A percentile compares a stretch with the other conserved stretches of the same genome.
phyloP scores from a whole-genome alignment of 30 jellyfish, hydroid and myxozoan genomes.

The Thelohanellus kitauei region DNA sequence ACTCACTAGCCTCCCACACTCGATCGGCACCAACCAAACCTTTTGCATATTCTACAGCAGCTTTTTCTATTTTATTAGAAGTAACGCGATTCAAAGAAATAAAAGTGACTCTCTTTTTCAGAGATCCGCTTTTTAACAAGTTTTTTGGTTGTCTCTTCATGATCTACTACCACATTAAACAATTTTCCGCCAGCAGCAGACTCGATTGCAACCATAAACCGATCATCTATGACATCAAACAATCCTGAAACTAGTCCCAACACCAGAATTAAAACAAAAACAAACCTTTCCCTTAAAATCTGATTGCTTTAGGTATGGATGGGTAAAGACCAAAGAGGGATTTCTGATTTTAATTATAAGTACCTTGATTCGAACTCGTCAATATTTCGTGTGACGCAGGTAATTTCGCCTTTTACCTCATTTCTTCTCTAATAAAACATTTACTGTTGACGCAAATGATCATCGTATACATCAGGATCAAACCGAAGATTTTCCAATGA shows the following conservation, averaged over 20 bases:
- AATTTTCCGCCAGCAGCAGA: conserved; percentile 41
- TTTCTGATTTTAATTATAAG: too few relatives aligned
- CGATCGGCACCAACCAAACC: conserved; percentile 13
- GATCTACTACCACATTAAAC: conserved; percentile 51
- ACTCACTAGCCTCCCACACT: not conserved
- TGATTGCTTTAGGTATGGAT: too few relatives aligned
- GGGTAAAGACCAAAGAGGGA: too few relatives aligned
- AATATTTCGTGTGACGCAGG: too few relatives aligned
- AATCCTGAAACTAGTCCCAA: conserved; percentile 30
- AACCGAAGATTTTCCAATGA: too few relatives aligned
- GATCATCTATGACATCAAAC: conserved; percentile 24
- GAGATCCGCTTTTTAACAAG: conserved; percentile 25
- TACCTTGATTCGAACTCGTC: too few relatives aligned
- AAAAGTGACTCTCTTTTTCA: conserved; percentile 42
- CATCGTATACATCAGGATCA: too few relatives aligned
- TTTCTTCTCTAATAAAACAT: too few relatives aligned
- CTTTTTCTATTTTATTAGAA: conserved; percentile 1
- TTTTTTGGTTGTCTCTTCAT: conserved; percentile 36
- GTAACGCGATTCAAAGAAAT: conserved; percentile 25
- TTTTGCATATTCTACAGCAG: conserved; percentile 25
- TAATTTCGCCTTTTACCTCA: too few relatives aligned
- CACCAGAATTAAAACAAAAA: conserved; percentile 7
- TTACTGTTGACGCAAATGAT: too few relatives aligned
- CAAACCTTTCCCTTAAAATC: too few relatives aligned
- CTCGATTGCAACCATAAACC: conserved; percentile 25